Evolutionary conservation across 2,888 invertebrate species (phyloP), one percentile per base, ranked within the genome.

Genomic region (Exephanes ischioxanthus): DNA sequence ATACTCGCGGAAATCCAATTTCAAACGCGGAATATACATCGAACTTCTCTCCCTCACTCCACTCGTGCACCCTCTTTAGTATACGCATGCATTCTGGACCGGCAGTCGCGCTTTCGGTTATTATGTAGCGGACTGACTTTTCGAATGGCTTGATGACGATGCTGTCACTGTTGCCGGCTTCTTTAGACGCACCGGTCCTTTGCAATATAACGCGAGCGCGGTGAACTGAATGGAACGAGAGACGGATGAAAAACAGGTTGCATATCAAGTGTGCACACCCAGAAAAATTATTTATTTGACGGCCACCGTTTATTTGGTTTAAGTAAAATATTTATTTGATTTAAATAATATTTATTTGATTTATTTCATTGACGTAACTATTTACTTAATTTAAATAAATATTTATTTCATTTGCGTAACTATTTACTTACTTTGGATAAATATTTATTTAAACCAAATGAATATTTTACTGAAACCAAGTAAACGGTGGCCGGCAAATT

Each of bases 1-100:
- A 85, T 83, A 85, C 76, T 72, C 82, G 53, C 76, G 83, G 80
- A 85, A 85, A 85, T 85, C 85, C 85, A 85, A 85, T 85, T 85
- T 77, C 83, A 85, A 83, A 85, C 77, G 83, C 63, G 80, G 19
- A 85, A 80, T 83, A 83, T 68, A 83, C 67, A 85, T 85, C 76
- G 83, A 83, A 77, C 72, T 77, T 83, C 72, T 63, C 73, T 63
- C 55, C 45, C 55, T n/a, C 81, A 19, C 81, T 61, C 37, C 45
- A 0, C 22, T 58, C 72, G 30, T 30, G 30, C 30, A 30, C 70
- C 26, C 51, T 33, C 68, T 53, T 48, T 26, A 14, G 45, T n/a
- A 22, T 2, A 61, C 19, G 48, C 70, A 33, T 48, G 45, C 37
- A 67, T 41, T 53, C 37, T n/a, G 22, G 41, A 77, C 6, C 14